These are phyloP conservation scores for Pipistrellus pipistrellus DNA, from an alignment of 2,797 vertebrate genomes.

Conservation along the genomic window DNA sequence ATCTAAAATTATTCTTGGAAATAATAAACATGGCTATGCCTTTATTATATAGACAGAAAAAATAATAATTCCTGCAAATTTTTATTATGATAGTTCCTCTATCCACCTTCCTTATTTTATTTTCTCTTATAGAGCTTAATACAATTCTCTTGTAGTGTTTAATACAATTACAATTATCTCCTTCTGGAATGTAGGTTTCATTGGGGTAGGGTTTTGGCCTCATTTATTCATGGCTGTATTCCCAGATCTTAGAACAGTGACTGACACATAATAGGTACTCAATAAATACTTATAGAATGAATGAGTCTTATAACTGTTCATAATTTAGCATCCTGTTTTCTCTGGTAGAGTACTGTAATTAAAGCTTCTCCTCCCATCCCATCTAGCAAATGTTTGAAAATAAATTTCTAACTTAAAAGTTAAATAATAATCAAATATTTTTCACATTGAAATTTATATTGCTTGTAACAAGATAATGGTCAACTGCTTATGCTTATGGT, in stretches of 20 bases:
- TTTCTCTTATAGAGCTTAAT: slow-evolving; percentile 37
- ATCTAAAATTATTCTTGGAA: slow-evolving; percentile 32
- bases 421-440: slow-evolving; percentile 53
- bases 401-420: slow-evolving; percentile 57
- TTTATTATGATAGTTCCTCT: not conserved
- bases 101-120: not conserved
- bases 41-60: not conserved
- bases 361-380: slow-evolving; percentile 34
- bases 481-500: not conserved
- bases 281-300: not conserved
- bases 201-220: not conserved
- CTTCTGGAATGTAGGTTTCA: not conserved
- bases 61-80: not conserved
- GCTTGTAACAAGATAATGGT: not conserved
- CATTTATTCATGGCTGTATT: not conserved
- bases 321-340: slow-evolving; percentile 51
- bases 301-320: not conserved
- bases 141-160: not conserved
- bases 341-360: not conserved
- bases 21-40: not conserved
- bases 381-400: slow-evolving; percentile 44
- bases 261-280: not conserved
- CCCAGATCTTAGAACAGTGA: not conserved
- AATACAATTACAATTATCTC: not conserved
- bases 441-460: slow-evolving; percentile 20